Evolutionary conservation across 1,140 invertebrate genomes (phyloP).

Genomic region (Augochlora pura): DNA sequence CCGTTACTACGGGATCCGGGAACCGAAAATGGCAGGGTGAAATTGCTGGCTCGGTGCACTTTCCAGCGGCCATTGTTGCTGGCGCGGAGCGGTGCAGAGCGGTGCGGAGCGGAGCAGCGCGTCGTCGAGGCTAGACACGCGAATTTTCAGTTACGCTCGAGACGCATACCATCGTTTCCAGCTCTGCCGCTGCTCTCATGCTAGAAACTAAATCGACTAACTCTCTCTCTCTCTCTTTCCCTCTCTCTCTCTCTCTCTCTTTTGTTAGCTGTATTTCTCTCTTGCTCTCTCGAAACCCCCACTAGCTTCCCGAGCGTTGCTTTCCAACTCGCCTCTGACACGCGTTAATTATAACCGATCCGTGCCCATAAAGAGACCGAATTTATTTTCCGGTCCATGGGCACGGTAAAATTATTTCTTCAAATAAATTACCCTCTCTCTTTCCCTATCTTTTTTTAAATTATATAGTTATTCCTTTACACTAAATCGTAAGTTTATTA

Average conservation of each 20-base stretch:
- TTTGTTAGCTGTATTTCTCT: too few species aligned
- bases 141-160: conserved; percentile 54
- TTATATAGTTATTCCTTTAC: too few species aligned
- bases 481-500: too few species aligned
- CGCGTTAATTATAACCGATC: conserved; percentile 49
- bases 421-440: conserved; percentile 31
- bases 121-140: conserved; percentile 28
- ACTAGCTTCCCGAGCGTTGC: background rate
- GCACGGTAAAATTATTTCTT: conserved; percentile 26
- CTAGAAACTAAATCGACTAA: conserved; percentile 37
- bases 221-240: too few species aligned
- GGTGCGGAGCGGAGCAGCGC: too few species aligned
- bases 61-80: conserved; percentile 45
- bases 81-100: too few species aligned
- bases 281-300: too few species aligned
- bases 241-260: too few species aligned
- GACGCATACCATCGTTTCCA: conserved; percentile 13
- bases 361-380: conserved; percentile 30
- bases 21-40: conserved; percentile 51
- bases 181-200: background rate
- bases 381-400: conserved; percentile 29
- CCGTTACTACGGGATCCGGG: background rate
- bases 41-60: conserved; percentile 47
- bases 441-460: background rate
- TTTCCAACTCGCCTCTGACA: background rate